These are phyloP conservation scores for Calosoma granatense DNA, from an alignment of 1,140 invertebrate species.

Conservation along the genomic window DNA sequence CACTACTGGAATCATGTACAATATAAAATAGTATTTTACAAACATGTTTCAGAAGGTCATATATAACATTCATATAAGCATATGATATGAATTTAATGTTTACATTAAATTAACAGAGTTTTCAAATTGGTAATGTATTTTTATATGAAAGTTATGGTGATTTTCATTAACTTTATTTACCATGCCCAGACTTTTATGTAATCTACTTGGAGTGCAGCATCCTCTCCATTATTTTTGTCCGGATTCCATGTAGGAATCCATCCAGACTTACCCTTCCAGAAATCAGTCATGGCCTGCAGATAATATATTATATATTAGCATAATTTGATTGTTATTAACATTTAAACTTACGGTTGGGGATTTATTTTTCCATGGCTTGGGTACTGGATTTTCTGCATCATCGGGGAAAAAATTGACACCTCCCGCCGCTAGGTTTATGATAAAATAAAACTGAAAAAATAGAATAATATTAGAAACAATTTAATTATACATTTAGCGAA, in stretches of 20 bases:
- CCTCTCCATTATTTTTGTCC: conserved; percentile 22
- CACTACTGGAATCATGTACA: too few relatives aligned
- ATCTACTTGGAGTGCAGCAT: conserved; percentile 46
- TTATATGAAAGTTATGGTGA: too few relatives aligned
- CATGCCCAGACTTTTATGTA: conserved; percentile 46
- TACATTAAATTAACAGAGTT: too few relatives aligned
- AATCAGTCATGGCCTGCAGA: conserved; percentile 30
- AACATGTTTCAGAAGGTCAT: too few relatives aligned
- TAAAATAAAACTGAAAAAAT: conserved; percentile 38
- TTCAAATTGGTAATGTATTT: too few relatives aligned
- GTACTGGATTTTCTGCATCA: conserved; percentile 21
- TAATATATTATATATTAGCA: conserved; percentile 9
- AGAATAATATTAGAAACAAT: conserved; percentile 3
- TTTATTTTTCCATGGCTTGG: conserved; percentile 39
- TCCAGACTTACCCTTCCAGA: conserved; percentile 35
- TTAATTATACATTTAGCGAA: too few relatives aligned
- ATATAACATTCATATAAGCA: too few relatives aligned
- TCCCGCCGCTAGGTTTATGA: conserved; percentile 41
- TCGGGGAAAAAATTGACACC: conserved; percentile 42
- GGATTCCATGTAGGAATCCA: conserved; percentile 43
- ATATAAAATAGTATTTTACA: too few relatives aligned
- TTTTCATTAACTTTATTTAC: too few relatives aligned
- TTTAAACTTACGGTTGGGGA: conserved; percentile 18
- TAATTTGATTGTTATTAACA: conserved; percentile 16
- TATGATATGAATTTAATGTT: too few relatives aligned